These are phyloP conservation scores for Galerucella nymphaeae DNA, from an alignment of 2,888 invertebrate genomes.

Conservation along the genomic window DNA sequence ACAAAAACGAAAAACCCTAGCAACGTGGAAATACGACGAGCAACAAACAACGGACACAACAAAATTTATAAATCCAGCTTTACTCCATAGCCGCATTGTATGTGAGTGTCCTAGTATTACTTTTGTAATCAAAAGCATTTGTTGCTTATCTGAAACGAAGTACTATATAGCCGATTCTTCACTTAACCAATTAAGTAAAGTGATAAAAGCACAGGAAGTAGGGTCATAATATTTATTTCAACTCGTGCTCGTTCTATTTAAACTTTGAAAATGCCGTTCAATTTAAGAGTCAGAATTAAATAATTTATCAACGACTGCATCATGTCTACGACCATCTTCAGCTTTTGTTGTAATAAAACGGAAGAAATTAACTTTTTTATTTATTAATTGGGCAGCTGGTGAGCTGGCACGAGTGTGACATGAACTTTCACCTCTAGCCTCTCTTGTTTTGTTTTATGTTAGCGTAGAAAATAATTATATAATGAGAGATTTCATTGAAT, in stretches of 20 bases:
- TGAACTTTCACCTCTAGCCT: slow-evolving; percentile 43
- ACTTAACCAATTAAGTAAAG: slow-evolving; percentile 57
- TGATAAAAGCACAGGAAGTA: slow-evolving; percentile 60
- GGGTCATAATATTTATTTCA: slow-evolving; percentile 64
- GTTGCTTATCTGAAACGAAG: slow-evolving; percentile 21
- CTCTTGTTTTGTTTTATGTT: slow-evolving; percentile 32
- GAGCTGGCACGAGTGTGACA: slow-evolving; percentile 43
- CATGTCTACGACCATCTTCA: slow-evolving; percentile 32
- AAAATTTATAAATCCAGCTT: too few relatives aligned
- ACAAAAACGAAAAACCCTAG: too few relatives aligned
- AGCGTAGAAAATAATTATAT: slow-evolving; percentile 28
- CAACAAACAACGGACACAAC: too few relatives aligned
- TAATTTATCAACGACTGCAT: slow-evolving; percentile 55
- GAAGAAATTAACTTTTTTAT: slow-evolving; percentile 45
- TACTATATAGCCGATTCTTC: slow-evolving; percentile 52
- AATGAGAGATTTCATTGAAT: slow-evolving; percentile 29
- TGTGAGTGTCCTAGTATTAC: slow-evolving; percentile 2
- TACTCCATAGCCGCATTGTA: too few relatives aligned
- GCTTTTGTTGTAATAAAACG: slow-evolving; percentile 44
- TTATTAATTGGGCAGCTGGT: slow-evolving; percentile 43
- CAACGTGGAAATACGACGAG: too few relatives aligned
- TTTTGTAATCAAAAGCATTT: slow-evolving; percentile 29
- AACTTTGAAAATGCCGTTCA: slow-evolving; percentile 62
- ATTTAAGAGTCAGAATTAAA: slow-evolving; percentile 62
- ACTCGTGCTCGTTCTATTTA: slow-evolving; percentile 63